Evolutionary conservation across 2,888 invertebrate species (phyloP).

Genomic region (Byasa hedistus): DNA sequence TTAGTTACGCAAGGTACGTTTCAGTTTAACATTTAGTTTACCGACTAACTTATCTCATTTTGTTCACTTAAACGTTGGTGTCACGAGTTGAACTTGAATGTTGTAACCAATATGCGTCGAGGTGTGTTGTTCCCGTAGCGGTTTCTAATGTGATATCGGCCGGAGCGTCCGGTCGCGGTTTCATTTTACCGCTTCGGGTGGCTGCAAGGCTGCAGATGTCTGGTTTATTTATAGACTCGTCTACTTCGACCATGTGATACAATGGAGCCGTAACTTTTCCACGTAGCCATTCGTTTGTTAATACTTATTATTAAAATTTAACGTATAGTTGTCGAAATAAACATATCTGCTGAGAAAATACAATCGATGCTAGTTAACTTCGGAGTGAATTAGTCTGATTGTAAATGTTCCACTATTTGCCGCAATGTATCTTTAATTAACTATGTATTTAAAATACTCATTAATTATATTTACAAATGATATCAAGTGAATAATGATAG

Average conservation of each 20-base stretch:
- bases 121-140: conserved; percentile 50
- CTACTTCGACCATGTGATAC: not conserved
- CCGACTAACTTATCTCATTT: not conserved
- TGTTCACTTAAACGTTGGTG: not conserved
- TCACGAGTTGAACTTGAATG: conserved; percentile 43
- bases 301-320: not conserved
- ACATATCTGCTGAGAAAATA: too few relatives aligned
- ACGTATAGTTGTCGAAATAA: not conserved
- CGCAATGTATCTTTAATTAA: too few relatives aligned
- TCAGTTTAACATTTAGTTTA: too few relatives aligned
- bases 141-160: conserved; percentile 65
- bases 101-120: conserved; percentile 57
- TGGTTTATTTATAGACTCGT: conserved; percentile 19
- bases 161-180: conserved; percentile 53
- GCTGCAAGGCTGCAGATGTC: conserved; percentile 23
- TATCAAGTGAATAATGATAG: too few relatives aligned
- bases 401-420: too few relatives aligned
- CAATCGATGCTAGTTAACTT: too few relatives aligned
- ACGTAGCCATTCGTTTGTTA: not conserved
- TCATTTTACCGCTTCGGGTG: conserved; percentile 42
- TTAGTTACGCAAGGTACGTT: not conserved
- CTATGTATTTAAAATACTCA: too few relatives aligned
- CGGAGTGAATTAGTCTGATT: too few relatives aligned
- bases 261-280: not conserved
- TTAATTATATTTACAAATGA: too few relatives aligned